These are phyloP conservation scores for Pelochelys cantorii DNA, from an alignment of 2,797 vertebrate genomes.

Conservation along the genomic window DNA sequence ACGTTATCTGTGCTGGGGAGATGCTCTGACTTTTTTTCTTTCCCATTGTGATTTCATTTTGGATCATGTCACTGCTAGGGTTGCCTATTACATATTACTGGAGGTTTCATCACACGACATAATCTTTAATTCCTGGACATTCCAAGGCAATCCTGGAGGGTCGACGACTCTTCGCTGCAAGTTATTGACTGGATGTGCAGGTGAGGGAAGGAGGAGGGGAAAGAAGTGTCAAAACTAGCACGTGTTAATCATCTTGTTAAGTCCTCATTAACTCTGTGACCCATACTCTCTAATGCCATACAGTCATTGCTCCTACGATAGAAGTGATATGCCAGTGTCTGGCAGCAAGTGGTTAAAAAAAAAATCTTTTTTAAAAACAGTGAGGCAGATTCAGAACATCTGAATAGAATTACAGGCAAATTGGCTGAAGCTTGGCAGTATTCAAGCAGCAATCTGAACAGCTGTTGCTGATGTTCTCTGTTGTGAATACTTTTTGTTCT, in stretches of 20 bases:
- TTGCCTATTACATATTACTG: too few relatives aligned
- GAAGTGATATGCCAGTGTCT: rapidly evolving
- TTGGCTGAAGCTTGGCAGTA: not conserved
- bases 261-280: slow-evolving; percentile 1
- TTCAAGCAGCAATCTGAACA: not conserved
- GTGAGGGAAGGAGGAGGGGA: not conserved
- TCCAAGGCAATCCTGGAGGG: too few relatives aligned
- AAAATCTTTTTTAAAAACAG: not conserved
- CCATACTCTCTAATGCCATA: not conserved
- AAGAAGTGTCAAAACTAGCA: not conserved
- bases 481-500: not conserved
- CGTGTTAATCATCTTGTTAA: not conserved
- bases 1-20: not conserved
- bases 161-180: not conserved
- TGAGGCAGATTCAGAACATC: not conserved
- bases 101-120: too few relatives aligned
- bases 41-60: not conserved
- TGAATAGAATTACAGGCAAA: slow-evolving; percentile 44
- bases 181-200: not conserved
- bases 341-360: not conserved
- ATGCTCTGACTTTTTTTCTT: not conserved
- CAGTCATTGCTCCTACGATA: not conserved
- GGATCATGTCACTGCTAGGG: not conserved
- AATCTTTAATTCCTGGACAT: too few relatives aligned
- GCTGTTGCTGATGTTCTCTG: slow-evolving; percentile 41